phyloP scores from a whole-genome alignment of 2,113 vertebrate species.

The Cyphomyrus plagiostoma region DNA sequence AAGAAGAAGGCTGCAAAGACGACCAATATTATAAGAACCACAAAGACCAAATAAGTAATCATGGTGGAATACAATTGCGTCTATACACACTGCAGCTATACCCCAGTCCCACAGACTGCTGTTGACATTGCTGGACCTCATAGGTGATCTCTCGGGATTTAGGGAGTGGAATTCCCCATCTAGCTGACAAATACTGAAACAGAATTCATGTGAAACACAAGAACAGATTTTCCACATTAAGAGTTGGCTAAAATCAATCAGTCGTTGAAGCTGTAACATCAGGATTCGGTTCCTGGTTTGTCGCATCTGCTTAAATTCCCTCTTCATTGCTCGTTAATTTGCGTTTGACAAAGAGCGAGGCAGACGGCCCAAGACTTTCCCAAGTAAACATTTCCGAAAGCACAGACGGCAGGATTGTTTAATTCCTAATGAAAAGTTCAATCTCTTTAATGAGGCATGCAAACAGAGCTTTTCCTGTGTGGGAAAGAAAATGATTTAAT shows the following conservation, averaged over 20 bases:
- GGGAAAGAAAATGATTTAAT: background rate
- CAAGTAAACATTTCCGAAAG: constrained; percentile 3
- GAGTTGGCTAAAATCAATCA: background rate
- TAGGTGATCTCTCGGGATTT: background rate
- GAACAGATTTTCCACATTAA: background rate
- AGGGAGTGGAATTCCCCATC: background rate
- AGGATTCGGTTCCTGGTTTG: background rate
- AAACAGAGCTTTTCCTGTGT: background rate
- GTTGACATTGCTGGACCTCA: background rate
- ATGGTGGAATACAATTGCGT: background rate
- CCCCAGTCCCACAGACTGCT: background rate
- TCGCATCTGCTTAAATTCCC: background rate
- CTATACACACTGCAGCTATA: background rate
- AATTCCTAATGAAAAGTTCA: constrained; percentile 10
- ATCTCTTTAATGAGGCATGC: background rate
- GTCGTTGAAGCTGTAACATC: background rate
- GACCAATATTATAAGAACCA: background rate
- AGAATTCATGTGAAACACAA: background rate
- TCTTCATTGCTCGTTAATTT: background rate
- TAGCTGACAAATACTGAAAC: background rate
- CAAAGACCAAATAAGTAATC: background rate
- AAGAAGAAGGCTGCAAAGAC: background rate
- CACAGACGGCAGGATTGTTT: background rate
- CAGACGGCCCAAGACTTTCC: background rate
- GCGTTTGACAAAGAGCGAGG: background rate